Base-by-base conservation (phyloP, 1,140 invertebrate species). In the Drosophila ambigua region DNA sequence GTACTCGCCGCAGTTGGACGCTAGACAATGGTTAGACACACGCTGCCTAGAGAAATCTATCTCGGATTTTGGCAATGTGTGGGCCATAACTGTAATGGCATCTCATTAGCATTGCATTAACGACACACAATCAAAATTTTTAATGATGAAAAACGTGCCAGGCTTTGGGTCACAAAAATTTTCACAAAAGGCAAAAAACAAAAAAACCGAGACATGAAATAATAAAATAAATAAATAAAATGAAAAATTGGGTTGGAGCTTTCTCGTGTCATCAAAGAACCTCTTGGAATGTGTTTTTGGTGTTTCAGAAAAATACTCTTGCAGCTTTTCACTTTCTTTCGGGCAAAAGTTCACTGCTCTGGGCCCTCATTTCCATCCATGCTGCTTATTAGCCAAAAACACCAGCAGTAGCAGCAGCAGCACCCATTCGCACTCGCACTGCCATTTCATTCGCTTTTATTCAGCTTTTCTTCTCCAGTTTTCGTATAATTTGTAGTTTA, bases 71-170 rank as follows among this genome's bases (percentile, higher is more conserved):
- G 80, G 66, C 80, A 76, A 65, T 87, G 78, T 87, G 82, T 85
- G 78, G 57, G 50, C 55, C 72, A 79, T 84, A 68, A 77, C 50
- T 79, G 74, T 81, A 69, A 65, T 75, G 74, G 57, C 65, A 84
- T 72, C 51, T 75, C 57, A 79, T 83, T 83, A 72, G 66, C 82
- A 78, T 67, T 81, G 61, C 62, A 87, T 81, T 74, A 80, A 77
- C 75, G 67, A 78, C 65, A 78, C 65, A 78, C 80, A 62, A 81
- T 81, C 69, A 82, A 69, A 61, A 82, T 75, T 88, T 82, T 87
- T 64, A 82, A 85, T 83, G 72, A 79, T 84, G 80, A 67, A 84
- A 84, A 85, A 80, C 81, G 72, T 84, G 80, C 60, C 80, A 72
- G 35, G 55, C 68, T 60, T 54, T 61, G 16, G 61, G 54, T 75